A percentile compares a stretch with the other conserved stretches of the same genome.
These are phyloP conservation scores for Drosophila yooni DNA, from an alignment of 2,888 invertebrate species.

Conservation along the genomic window DNA sequence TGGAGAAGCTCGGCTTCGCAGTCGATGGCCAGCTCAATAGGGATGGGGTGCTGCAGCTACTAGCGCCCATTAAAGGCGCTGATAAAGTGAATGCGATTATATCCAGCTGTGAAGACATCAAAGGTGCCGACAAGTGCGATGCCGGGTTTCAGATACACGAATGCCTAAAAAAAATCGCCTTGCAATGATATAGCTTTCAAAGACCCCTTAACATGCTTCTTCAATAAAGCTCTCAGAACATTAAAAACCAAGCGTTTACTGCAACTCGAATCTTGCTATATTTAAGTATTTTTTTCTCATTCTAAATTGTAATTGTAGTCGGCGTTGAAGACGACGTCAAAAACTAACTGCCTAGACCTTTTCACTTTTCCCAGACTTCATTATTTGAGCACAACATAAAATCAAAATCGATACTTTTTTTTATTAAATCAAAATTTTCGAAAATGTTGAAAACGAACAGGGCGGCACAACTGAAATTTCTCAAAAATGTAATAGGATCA, in stretches of 20 bases:
- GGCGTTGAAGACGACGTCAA: neutral
- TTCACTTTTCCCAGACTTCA: neutral
- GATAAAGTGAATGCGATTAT: slow-evolving; percentile 40
- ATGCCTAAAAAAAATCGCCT: slow-evolving; percentile 54
- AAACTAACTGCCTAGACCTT: neutral
- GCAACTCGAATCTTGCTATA: neutral
- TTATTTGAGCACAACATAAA: neutral
- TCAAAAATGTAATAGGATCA: slow-evolving; percentile 18
- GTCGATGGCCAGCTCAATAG: slow-evolving; percentile 66
- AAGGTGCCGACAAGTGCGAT: slow-evolving; percentile 66
- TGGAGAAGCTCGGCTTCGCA: slow-evolving; percentile 71
- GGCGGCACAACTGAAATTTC: neutral
- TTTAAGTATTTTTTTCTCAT: neutral
- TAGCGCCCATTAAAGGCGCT: slow-evolving; percentile 48
- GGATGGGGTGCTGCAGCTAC: slow-evolving; percentile 37
- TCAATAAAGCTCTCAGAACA: slow-evolving; percentile 22
- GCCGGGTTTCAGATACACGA: slow-evolving; percentile 52
- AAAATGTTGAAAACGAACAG: slow-evolving; percentile 29
- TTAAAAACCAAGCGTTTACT: neutral
- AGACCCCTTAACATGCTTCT: neutral
- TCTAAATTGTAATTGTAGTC: neutral
- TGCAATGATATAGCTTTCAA: rapidly evolving
- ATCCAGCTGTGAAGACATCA: slow-evolving; percentile 47
- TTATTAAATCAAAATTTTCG: neutral
- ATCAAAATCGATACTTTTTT: neutral